Conservation (phyloP, 2,888 invertebrate species). For the Drosophila neotestacea region DNA sequence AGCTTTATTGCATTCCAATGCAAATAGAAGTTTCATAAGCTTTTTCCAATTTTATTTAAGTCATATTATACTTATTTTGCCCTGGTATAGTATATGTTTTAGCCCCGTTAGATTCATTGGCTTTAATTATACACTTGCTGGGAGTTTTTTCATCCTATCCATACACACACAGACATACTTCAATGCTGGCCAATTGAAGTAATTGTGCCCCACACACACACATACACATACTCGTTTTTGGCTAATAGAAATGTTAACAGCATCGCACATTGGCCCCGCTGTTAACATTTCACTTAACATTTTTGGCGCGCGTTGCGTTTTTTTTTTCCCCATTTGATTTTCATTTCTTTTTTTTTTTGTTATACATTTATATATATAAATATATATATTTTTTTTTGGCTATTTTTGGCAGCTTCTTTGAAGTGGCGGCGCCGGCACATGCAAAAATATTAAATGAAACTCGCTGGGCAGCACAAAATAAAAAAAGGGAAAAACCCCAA, state of each 20-base stretch:
- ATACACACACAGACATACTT: not conserved
- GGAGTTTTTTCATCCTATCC: not conserved
- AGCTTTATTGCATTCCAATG: not conserved
- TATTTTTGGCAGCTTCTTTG: slow-evolving; percentile 65
- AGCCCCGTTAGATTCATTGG: slow-evolving; percentile 2
- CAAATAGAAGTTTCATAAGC: not conserved
- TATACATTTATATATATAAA: no score
- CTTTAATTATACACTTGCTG: slow-evolving; percentile 13
- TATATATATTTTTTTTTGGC: slow-evolving; percentile 23
- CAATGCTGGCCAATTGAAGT: slow-evolving; percentile 25
- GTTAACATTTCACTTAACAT: slow-evolving; percentile 79
- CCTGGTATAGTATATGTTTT: not conserved
- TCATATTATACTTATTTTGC: not conserved
- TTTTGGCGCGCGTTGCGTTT: slow-evolving; percentile 63
- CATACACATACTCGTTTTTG: slow-evolving; percentile 25
- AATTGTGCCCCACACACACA: slow-evolving; percentile 13
- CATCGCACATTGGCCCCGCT: slow-evolving; percentile 52
- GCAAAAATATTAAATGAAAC: slow-evolving; percentile 78
- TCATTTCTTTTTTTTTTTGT: not conserved
- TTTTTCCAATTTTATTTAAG: not conserved
- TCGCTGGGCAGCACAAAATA: slow-evolving; percentile 36
- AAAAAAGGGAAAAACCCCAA: slow-evolving; percentile 31
- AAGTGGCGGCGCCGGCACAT: slow-evolving; percentile 73
- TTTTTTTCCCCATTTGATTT: slow-evolving; percentile 13
- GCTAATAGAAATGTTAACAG: slow-evolving; percentile 74